phyloP scores from a whole-genome alignment of 2,113 vertebrate genomes.

The Hoplias malabaricus region DNA sequence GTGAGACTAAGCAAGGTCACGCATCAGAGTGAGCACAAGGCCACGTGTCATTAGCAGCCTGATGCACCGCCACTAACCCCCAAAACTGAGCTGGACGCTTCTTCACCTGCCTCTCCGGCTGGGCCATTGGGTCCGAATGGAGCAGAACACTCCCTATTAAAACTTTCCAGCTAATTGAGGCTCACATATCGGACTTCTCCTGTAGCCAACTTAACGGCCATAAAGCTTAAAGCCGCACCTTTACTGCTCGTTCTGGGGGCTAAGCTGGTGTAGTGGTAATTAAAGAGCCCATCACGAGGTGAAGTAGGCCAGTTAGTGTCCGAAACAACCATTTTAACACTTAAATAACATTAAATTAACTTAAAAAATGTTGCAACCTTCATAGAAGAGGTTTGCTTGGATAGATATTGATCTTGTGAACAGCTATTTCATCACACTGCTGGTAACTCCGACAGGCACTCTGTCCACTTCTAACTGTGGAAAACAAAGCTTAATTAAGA shows the following conservation, averaged over 20 bases:
- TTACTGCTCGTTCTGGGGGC: background rate
- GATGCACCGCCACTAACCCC: background rate
- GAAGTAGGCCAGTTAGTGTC: background rate
- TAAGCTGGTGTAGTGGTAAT: constrained; percentile 17
- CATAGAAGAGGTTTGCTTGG: background rate
- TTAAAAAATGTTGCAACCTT: background rate
- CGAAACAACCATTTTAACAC: background rate
- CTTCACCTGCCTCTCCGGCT: background rate
- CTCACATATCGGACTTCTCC: constrained; percentile 2
- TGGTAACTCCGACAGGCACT: background rate
- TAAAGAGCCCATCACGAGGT: constrained; percentile 23
- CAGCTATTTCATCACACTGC: constrained; percentile 13
- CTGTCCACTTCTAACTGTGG: background rate
- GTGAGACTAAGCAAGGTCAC: constrained; percentile 17
- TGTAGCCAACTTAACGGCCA: constrained; percentile 21
- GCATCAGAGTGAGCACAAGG: constrained; percentile 4
- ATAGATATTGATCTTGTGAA: background rate
- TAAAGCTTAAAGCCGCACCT: constrained; percentile 17
- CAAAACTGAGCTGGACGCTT: background rate
- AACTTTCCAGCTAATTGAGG: constrained; percentile 14
- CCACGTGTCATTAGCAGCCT: background rate
- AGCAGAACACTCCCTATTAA: constrained; percentile 34
- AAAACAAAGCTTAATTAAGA: constrained; percentile 26
- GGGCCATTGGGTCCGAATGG: constrained; percentile 23
- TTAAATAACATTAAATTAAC: constrained; percentile 32